Evolutionary conservation across 2,797 vertebrate genomes (phyloP).

Genomic region (Platyrinchus mystaceus): DNA sequence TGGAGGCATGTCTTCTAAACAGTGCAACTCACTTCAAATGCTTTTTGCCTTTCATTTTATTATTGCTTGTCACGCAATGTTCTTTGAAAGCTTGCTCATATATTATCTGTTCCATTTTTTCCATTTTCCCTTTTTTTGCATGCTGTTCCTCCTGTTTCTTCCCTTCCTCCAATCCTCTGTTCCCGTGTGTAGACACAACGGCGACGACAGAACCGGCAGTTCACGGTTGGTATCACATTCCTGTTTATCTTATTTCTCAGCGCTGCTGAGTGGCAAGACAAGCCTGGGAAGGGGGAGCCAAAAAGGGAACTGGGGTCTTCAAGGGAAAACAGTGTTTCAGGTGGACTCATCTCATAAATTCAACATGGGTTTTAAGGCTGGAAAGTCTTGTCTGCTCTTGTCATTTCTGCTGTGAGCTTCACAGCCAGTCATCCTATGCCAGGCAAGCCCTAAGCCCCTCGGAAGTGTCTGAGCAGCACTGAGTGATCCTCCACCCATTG

Average conservation of each 20-base stretch:
- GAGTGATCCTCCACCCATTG: too few species aligned
- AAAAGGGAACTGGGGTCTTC: slow-evolving; percentile 59
- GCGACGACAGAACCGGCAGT: slow-evolving; percentile 98
- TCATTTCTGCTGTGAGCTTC: slow-evolving; percentile 61
- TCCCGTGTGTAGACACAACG: slow-evolving; percentile 96
- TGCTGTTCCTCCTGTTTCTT: slow-evolving; percentile 96
- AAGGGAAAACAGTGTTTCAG: slow-evolving; percentile 58
- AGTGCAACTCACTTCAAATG: slow-evolving; percentile 84
- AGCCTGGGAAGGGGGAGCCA: slow-evolving; percentile 72
- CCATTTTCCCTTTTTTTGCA: slow-evolving; percentile 95
- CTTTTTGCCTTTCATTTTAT: slow-evolving; percentile 83
- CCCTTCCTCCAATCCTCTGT: slow-evolving; percentile 92
- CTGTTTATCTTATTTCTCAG: slow-evolving; percentile 82
- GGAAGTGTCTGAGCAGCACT: not conserved
- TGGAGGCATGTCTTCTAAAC: slow-evolving; percentile 82
- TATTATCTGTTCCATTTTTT: slow-evolving; percentile 88
- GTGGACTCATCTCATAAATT: slow-evolving; percentile 40
- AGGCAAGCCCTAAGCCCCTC: not conserved
- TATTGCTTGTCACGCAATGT: slow-evolving; percentile 83
- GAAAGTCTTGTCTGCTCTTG: slow-evolving; percentile 57
- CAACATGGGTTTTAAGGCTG: slow-evolving; percentile 42
- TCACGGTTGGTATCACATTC: slow-evolving; percentile 99
- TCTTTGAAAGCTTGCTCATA: slow-evolving; percentile 90
- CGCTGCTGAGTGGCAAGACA: slow-evolving; percentile 80
- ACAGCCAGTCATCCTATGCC: not conserved